A percentile compares a stretch with the other conserved stretches of the same genome.
Conservation (phyloP, 2,113 vertebrate species). For the Istiophorus platypterus region DNA sequence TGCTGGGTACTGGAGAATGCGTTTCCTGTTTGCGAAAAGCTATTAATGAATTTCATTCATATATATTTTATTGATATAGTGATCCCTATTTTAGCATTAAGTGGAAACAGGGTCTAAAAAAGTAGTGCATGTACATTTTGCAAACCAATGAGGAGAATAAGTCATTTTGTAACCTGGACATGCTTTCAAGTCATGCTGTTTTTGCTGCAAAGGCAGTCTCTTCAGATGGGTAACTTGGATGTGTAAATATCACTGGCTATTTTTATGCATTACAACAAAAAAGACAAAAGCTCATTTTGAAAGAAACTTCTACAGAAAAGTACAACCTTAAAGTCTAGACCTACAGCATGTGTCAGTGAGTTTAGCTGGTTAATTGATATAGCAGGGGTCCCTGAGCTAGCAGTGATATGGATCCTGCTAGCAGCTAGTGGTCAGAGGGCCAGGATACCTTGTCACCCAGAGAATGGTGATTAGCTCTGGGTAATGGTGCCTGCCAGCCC, state of each 20-base stretch:
- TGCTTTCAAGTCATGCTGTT: neutral
- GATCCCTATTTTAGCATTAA: neutral
- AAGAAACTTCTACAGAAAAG: neutral
- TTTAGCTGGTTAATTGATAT: conserved; percentile 26
- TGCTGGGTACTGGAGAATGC: conserved; percentile 91
- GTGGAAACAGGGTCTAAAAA: neutral
- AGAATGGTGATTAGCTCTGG: conserved; percentile 41
- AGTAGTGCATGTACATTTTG: neutral
- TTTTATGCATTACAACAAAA: neutral
- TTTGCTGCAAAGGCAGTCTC: conserved; percentile 4
- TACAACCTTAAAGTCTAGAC: neutral
- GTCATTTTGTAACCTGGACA: neutral
- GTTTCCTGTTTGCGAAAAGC: conserved; percentile 81
- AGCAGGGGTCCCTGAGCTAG: conserved; percentile 4
- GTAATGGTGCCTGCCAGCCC: conserved; percentile 45
- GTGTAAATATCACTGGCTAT: neutral
- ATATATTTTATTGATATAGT: neutral
- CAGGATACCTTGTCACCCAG: conserved; percentile 15
- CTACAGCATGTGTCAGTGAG: neutral
- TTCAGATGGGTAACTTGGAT: neutral
- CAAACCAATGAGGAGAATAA: neutral
- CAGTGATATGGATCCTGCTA: conserved; percentile 16
- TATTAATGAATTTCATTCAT: neutral
- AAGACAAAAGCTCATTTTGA: neutral
- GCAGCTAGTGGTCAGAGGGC: conserved; percentile 25